Evolutionary conservation across 2,113 vertebrate genomes (phyloP).

Genomic region (Dendropsophus ebraccatus): DNA sequence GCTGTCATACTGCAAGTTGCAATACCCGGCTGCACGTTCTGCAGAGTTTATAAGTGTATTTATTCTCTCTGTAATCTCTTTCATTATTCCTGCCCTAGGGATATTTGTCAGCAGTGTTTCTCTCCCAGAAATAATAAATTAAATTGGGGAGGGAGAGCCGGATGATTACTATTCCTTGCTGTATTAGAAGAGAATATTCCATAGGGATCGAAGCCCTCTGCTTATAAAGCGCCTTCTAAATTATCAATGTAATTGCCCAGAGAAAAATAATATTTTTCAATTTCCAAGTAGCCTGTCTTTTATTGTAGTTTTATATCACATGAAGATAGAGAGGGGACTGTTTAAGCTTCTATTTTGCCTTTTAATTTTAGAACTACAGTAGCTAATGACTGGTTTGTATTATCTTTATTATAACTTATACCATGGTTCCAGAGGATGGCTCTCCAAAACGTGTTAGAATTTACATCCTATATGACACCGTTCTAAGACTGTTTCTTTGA

Average conservation of each 20-base stretch:
- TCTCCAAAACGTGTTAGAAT: background rate
- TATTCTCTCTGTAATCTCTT: background rate
- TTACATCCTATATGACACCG: too few relatives aligned
- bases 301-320: background rate
- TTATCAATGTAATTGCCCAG: background rate
- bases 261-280: slow-evolving; percentile 5
- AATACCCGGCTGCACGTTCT: background rate
- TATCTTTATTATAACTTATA: background rate
- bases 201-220: background rate
- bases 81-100: slow-evolving; percentile 1
- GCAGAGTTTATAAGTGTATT: background rate
- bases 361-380: background rate
- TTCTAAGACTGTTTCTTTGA: too few relatives aligned
- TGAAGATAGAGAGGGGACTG: background rate
- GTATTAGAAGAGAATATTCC: background rate
- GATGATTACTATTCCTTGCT: background rate
- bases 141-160: background rate
- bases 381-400: background rate
- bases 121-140: slow-evolving; percentile 5
- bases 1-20: background rate
- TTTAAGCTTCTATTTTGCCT: background rate
- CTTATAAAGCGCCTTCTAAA: background rate
- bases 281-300: background rate
- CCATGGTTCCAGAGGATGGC: background rate
- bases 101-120: background rate